A percentile compares a stretch with the other conserved stretches of the same genome.
Evolutionary conservation across 2,888 invertebrate genomes (phyloP).

Genomic region (Sabatieria punctata): DNA sequence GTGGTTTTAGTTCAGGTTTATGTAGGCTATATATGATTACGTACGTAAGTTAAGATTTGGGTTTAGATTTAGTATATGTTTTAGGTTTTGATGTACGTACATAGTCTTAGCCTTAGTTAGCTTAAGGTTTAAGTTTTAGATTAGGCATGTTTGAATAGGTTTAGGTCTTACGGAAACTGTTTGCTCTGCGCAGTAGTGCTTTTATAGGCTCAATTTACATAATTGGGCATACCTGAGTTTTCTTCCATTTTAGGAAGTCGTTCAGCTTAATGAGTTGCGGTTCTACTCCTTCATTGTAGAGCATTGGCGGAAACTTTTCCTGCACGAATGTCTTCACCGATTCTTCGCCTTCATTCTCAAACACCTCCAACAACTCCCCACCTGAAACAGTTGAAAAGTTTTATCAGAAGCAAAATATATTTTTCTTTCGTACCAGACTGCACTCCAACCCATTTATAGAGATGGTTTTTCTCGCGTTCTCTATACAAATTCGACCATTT

Average conservation of each 20-base stretch:
- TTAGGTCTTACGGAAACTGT: too few relatives aligned
- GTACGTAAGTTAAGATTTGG: too few relatives aligned
- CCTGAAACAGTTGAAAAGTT: conserved; percentile 30
- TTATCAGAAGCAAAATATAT: background rate
- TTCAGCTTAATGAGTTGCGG: conserved; percentile 59
- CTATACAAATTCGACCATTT: conserved; percentile 28
- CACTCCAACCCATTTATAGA: conserved; percentile 31
- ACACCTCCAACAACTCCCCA: conserved; percentile 66
- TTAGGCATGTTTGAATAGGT: too few relatives aligned
- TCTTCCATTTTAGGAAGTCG: conserved; percentile 72
- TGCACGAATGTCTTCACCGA: conserved; percentile 37
- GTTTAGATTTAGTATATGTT: too few relatives aligned
- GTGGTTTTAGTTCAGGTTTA: too few relatives aligned
- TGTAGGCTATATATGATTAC: too few relatives aligned
- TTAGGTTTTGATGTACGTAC: too few relatives aligned
- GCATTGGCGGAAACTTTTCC: conserved; percentile 23
- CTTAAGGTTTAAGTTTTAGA: too few relatives aligned
- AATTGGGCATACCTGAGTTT: conserved; percentile 40
- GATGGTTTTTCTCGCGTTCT: conserved; percentile 30
- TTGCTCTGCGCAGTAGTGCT: too few relatives aligned
- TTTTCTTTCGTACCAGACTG: background rate
- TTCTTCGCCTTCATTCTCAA: conserved; percentile 44
- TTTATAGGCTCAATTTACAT: too few relatives aligned
- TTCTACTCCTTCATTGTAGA: conserved; percentile 51
- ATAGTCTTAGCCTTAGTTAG: too few relatives aligned